Conservation (phyloP, 2,797 vertebrate genomes). For the Sphenopsis melanotis region DNA sequence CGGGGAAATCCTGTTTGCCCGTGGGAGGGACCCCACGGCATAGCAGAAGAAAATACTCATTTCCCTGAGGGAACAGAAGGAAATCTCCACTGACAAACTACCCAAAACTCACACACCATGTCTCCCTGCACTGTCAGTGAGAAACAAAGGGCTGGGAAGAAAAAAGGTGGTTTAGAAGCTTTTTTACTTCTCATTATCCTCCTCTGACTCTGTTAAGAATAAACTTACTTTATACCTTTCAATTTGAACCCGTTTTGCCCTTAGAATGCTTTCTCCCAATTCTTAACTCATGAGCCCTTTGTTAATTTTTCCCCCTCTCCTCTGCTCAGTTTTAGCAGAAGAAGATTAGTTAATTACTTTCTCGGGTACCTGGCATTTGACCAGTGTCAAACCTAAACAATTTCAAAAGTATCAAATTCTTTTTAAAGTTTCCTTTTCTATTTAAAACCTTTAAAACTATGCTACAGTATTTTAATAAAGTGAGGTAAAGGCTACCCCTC, state of each 20-base stretch:
- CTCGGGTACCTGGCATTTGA: neutral
- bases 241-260: neutral
- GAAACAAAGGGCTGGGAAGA: neutral
- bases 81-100: accelerated
- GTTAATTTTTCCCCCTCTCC: too few species aligned
- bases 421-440: neutral
- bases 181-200: neutral
- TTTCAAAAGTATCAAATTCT: neutral
- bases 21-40: neutral
- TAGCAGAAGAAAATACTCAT: neutral
- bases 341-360: neutral
- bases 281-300: neutral
- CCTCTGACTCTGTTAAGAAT: neutral
- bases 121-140: neutral
- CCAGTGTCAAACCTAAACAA: neutral
- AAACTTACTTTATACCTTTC: neutral
- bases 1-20: neutral
- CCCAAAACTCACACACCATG: accelerated
- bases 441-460: neutral
- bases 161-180: neutral
- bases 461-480: neutral
- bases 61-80: neutral
- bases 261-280: neutral
- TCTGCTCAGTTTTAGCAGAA: neutral
- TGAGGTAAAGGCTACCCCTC: neutral